Base-by-base conservation (phyloP, 2,113 vertebrate species). In the Boleophthalmus pectinirostris region DNA sequence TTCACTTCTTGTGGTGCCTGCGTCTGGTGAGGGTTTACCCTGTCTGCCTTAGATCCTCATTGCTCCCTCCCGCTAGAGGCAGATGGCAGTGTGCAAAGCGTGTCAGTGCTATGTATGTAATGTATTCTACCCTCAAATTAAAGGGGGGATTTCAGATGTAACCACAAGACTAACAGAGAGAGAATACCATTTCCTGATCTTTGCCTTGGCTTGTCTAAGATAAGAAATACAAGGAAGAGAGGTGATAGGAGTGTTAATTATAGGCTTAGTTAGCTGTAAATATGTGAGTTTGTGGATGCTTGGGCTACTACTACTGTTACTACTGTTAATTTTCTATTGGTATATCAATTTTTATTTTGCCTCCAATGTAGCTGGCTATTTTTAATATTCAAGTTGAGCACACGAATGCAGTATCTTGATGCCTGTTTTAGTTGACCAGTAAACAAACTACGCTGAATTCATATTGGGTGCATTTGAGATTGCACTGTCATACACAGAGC, bases 121-220 rank as follows among this genome's bases (percentile, higher is more conserved):
- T 93, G 88, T 88, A 90, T 90, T 87, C 89, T 85, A 74, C 88
- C 88, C 84, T 90, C 80, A 90, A 91, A 93, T 93, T 91, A 91
- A 90, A 86, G 82, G 79, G 81, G 56, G 90, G 90, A 86, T 89
- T 85, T 86, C 38, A 79, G 73, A 72, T 86, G 73, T 69, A 89
- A 77, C 81, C 68, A 58, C 72, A 74, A 85, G 80, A 82, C 68
- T 58, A 79, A 76, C 20, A 70, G 66, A 79, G 68, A 69, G 51
- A 69, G 47, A 61, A 69, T 35, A 60, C 70, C 73, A 47, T 78
- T 87, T 87, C 84, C 84, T 81, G 65, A 73, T 83, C 73, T 83
- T 80, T 89, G 85, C 72, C 83, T 69, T 33, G 54, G 57, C 86
- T 81, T 83, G 91, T 82, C 86, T 63, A 38, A 78, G 60, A 72